Percentiles rank a stretch among this genome's conserved stretches.
Conservation (phyloP, 1,140 invertebrate genomes). For the Drosophila bipectinata region DNA sequence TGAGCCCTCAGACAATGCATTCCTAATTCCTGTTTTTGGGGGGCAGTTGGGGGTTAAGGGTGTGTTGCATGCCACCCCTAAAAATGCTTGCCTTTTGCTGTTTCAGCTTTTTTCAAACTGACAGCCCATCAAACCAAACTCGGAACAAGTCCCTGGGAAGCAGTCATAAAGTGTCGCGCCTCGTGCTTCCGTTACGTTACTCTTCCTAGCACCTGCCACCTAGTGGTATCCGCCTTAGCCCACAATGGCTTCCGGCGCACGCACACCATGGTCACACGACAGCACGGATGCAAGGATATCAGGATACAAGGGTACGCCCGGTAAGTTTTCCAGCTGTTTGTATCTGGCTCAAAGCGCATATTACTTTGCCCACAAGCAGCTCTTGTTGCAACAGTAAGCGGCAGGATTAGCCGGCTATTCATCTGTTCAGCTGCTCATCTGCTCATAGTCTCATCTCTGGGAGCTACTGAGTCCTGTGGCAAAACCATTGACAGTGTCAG, state of each 20-base stretch:
- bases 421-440: slow-evolving; percentile 27
- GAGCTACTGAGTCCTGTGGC: slow-evolving; percentile 7
- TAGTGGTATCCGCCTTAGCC: slow-evolving; percentile 49
- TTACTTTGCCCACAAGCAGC: slow-evolving; percentile 58
- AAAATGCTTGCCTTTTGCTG: not conserved
- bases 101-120: slow-evolving; percentile 19
- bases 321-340: slow-evolving; percentile 48
- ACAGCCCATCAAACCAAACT: slow-evolving; percentile 29
- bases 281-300: not conserved
- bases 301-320: not conserved
- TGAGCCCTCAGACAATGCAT: slow-evolving; percentile 67
- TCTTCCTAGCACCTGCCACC: slow-evolving; percentile 13
- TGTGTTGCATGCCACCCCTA: slow-evolving; percentile 1
- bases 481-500: not conserved
- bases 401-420: slow-evolving; percentile 57
- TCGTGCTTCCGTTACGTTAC: slow-evolving; percentile 47
- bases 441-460: slow-evolving; percentile 30
- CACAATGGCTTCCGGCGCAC: slow-evolving; percentile 74
- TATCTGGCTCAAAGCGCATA: slow-evolving; percentile 55
- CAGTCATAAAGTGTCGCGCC: slow-evolving; percentile 74
- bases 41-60: not conserved
- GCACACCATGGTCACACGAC: slow-evolving; percentile 26
- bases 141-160: slow-evolving; percentile 33
- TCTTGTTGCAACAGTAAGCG: slow-evolving; percentile 56
- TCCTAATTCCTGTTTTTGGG: slow-evolving; percentile 63